Evolutionary conservation across 1,140 invertebrate genomes (phyloP), one percentile per base, ranked within the genome.

Genomic region (Drosophila grimshawi): DNA sequence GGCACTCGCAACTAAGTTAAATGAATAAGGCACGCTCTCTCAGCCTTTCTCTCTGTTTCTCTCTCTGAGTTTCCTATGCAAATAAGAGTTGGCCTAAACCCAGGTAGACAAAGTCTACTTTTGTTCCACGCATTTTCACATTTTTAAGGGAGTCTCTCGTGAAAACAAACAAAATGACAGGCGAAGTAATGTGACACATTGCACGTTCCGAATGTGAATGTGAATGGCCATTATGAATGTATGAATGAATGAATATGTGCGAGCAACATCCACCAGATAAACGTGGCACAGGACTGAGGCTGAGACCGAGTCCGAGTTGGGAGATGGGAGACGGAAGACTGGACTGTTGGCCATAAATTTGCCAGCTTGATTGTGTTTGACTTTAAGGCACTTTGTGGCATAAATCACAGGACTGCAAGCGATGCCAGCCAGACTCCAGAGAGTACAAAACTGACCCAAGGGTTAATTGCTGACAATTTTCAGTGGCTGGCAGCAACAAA

Each of bases 381-480:
- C 81, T 80, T 75, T 57, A 83, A 86, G 81, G 77, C 81, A 65
- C 63, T 59, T 76, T 80, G 51, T 61, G 76, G 80, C 80, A 86
- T 86, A 86, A 86, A 86, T 86, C 83, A 86, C 69, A 68, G 77
- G 62, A 64, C 76, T 69, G 78, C 56, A 75, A 52, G 48, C 46
- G 19, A 19, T 30, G 56, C 39, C 73, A 19, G 49, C 39, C 55
- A 63, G 70, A 60, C 78, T 77, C 49, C 29, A 46, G 32, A 11
- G 11, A 56, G 67, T 71, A 3, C 7, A 48, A 49, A 35, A 68
- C 66, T 88, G 81, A 85, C 81, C 81, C 69, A 70, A 59, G 80
- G 83, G 83, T 88, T 88, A 88, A 88, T 88, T 88, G 83, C 83
- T 88, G 85, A 88, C 83, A 88, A 88, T 89, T 88, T 83, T 39